Evolutionary conservation across 2,888 invertebrate species (phyloP), one percentile per base, ranked within the genome.

Genomic region (Brachypalpus laphriformis): DNA sequence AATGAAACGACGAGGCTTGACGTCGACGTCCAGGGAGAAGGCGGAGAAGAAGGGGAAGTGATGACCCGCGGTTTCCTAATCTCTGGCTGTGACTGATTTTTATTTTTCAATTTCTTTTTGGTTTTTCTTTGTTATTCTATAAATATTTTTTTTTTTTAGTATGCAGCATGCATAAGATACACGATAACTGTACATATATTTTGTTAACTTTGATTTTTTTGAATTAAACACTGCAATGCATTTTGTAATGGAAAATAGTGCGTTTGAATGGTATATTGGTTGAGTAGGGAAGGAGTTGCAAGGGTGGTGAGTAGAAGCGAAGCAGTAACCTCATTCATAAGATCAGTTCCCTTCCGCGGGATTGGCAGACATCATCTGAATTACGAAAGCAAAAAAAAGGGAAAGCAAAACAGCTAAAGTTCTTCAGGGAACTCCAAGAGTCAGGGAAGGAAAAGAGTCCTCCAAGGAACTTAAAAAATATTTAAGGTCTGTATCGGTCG

Each of bases 111-210:
- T 61, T 49, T 22, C 14, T 40, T 7, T 31, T 63, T 22, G 34
- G 51, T 45, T 8, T 47, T 42, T 0, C 16, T 8, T 61, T 54
- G 11, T 70, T 70, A 14, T 47, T 31, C 11, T 42, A 56, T n/a
- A n/a, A n/a, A n/a, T n/a, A n/a, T 16, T 11, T 49, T 22, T 47
- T n/a, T 45, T 45, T 74, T 20, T n/a, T n/a, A 59, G 20, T 65
- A 72, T 72, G 51, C 42, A 75, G 56, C 47, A 75, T 75, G 37
- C 47, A 47, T 57, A 57, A 59, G 34, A 9, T 22, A 47, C 18
- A 45, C 1, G 0, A 34, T 3, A 3, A 25, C 3, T 57, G 57
- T 75, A 47, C n/a, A 66, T 47, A 57, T 16, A 34, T 37, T 9
- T 49, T 25, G 37, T 59, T 56, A 8, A 1, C 16, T 8, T 40